These are phyloP conservation scores for Drosophila peninsularis DNA, from an alignment of 2,888 invertebrate genomes.

Conservation along the genomic window DNA sequence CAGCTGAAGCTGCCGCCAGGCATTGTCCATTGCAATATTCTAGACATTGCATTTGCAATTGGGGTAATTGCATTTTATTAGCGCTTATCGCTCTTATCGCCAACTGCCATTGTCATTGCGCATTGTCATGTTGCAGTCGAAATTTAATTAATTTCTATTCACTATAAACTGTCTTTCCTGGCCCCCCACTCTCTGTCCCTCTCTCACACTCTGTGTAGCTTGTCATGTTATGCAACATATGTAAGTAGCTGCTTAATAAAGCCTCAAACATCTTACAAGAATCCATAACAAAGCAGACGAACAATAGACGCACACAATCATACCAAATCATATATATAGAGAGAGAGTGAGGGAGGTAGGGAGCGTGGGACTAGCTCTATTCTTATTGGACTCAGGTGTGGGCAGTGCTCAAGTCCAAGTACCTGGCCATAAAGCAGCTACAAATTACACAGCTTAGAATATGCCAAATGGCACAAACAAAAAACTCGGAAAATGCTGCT, in stretches of 20 bases:
- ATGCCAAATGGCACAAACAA: conserved; percentile 7
- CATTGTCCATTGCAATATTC: conserved; percentile 40
- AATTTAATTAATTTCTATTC: conserved; percentile 52
- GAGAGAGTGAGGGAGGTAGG: neutral
- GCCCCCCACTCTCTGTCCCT: neutral
- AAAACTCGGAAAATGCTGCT: neutral
- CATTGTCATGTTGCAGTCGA: conserved; percentile 37
- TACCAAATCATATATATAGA: neutral
- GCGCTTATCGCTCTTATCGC: conserved; percentile 55
- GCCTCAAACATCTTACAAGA: conserved; percentile 22
- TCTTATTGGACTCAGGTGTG: conserved; percentile 60
- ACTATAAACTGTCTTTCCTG: neutral
- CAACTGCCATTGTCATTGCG: conserved; percentile 34
- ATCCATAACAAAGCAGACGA: conserved; percentile 26
- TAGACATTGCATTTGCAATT: conserved; percentile 25
- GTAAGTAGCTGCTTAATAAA: conserved; percentile 38
- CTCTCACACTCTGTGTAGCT: neutral
- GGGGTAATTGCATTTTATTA: conserved; percentile 72
- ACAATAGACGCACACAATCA: conserved; percentile 16
- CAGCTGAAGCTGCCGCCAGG: conserved; percentile 4
- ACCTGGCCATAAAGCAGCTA: conserved; percentile 27
- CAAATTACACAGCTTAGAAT: conserved; percentile 32
- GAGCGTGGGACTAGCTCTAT: conserved; percentile 1
- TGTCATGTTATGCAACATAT: conserved; percentile 23
- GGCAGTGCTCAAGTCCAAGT: conserved; percentile 32